A percentile compares a stretch with the other conserved stretches of the same genome.
Evolutionary conservation across 2,113 vertebrate species (phyloP).

Genomic region (Orthonyx spaldingii): DNA sequence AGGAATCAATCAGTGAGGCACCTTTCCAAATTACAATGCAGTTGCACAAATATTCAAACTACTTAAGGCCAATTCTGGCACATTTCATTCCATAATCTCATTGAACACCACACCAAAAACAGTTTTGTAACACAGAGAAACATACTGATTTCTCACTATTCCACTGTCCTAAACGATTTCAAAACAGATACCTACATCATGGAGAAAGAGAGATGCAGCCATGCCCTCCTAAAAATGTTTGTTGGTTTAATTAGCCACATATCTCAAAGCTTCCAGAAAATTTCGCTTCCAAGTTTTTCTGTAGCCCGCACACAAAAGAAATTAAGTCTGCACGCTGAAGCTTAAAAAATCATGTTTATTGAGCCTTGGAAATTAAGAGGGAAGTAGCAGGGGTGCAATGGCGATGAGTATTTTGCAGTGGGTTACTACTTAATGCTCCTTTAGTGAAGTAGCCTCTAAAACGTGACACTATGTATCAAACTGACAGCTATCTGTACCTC

Average conservation of each 20-base stretch:
- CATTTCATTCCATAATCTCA: conserved; percentile 4
- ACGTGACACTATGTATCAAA: not conserved
- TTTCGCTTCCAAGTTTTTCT: not conserved
- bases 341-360: conserved; percentile 7
- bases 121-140: not conserved
- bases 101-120: conserved; percentile 32
- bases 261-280: conserved; percentile 9
- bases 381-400: not conserved
- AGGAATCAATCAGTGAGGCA: conserved; percentile 79
- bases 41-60: conserved; percentile 74
- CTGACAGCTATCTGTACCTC: conserved; percentile 19
- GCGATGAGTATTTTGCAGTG: not conserved
- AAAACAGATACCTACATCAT: not conserved
- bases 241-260: conserved; percentile 2
- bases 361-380: conserved; percentile 22
- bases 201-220: not conserved
- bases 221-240: conserved; percentile 42
- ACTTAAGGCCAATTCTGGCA: conserved; percentile 49
- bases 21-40: conserved; percentile 73
- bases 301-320: conserved; percentile 9
- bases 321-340: not conserved
- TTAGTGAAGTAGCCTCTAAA: not conserved
- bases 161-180: not conserved
- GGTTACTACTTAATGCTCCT: not conserved
- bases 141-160: not conserved